phyloP scores from a whole-genome alignment of 2,888 invertebrate genomes.

The Agonopterix alstromeriana region DNA sequence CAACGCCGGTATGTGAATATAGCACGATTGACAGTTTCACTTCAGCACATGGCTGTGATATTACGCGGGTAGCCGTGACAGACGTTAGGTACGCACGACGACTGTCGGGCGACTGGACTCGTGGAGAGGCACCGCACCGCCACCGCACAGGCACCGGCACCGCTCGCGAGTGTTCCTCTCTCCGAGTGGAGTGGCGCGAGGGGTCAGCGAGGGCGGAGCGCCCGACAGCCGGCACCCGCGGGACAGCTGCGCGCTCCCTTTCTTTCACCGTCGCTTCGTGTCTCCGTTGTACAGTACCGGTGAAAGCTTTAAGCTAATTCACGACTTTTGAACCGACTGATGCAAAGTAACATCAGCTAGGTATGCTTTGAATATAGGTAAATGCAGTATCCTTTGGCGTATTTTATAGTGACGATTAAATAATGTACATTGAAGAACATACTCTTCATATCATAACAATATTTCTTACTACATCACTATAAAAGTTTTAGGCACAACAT shows the following conservation, averaged over 20 bases:
- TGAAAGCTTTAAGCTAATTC: conserved; percentile 47
- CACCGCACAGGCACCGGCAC: conserved; percentile 3
- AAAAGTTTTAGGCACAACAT: too few species aligned
- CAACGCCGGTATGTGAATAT: conserved; percentile 54
- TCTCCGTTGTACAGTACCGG: conserved; percentile 49
- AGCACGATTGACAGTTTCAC: conserved; percentile 75
- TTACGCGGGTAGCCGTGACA: conserved; percentile 45
- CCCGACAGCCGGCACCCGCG: conserved; percentile 51
- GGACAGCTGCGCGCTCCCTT: conserved; percentile 73
- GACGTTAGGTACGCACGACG: conserved; percentile 54
- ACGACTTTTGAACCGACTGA: conserved; percentile 13
- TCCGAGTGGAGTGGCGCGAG: conserved; percentile 35
- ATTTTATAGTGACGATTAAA: too few species aligned
- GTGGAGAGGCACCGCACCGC: conserved; percentile 15
- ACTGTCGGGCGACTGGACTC: conserved; percentile 60
- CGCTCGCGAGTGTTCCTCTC: conserved; percentile 1
- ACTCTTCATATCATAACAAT: too few species aligned
- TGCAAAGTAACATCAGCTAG: neutral
- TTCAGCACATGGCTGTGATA: conserved; percentile 70
- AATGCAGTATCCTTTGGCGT: too few species aligned
- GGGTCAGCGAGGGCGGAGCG: conserved; percentile 63
- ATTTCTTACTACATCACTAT: too few species aligned
- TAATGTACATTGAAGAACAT: too few species aligned
- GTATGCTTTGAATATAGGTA: too few species aligned
- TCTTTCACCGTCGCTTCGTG: conserved; percentile 36